Evolutionary conservation across 1,140 invertebrate species (phyloP).

Genomic region (Adoxophyes honmai): DNA sequence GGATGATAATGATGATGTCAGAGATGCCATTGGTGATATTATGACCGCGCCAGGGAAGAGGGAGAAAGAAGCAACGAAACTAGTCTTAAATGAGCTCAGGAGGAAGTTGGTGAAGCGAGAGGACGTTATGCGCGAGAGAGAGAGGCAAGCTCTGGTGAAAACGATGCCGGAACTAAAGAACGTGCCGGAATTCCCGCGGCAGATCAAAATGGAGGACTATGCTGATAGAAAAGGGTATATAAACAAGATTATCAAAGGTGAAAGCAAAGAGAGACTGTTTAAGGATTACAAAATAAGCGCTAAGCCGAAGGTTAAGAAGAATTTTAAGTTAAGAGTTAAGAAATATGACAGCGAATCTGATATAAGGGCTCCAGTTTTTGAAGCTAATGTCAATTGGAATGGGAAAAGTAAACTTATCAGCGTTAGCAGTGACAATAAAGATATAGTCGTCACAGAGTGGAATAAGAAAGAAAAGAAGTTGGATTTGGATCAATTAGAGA

Average conservation of each 20-base stretch:
- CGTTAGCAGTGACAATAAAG: conserved; percentile 23
- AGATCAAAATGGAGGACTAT: conserved; percentile 55
- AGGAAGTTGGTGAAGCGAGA: conserved; percentile 68
- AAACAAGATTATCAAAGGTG: conserved; percentile 32
- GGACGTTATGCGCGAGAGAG: conserved; percentile 68
- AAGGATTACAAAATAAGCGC: conserved; percentile 29
- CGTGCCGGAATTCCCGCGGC: conserved; percentile 67
- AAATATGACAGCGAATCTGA: conserved; percentile 41
- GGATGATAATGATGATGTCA: conserved; percentile 48
- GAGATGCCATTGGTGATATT: conserved; percentile 39
- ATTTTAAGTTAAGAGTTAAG: conserved; percentile 30
- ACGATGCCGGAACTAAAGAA: conserved; percentile 66
- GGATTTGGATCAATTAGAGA: not conserved
- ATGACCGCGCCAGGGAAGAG: conserved; percentile 55
- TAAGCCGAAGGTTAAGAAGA: conserved; percentile 22
- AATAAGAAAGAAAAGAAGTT: conserved; percentile 21
- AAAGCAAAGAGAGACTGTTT: conserved; percentile 24
- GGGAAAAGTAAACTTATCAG: conserved; percentile 38
- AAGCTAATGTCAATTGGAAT: conserved; percentile 40
- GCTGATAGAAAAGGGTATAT: conserved; percentile 47
- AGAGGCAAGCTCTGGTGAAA: conserved; percentile 64
- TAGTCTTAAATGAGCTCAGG: conserved; percentile 59
- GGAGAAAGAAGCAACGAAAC: conserved; percentile 53
- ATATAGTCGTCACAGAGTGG: conserved; percentile 40
- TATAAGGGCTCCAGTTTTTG: conserved; percentile 30